Conservation (phyloP, 2,113 vertebrate genomes). For the Poecilia latipinna region DNA sequence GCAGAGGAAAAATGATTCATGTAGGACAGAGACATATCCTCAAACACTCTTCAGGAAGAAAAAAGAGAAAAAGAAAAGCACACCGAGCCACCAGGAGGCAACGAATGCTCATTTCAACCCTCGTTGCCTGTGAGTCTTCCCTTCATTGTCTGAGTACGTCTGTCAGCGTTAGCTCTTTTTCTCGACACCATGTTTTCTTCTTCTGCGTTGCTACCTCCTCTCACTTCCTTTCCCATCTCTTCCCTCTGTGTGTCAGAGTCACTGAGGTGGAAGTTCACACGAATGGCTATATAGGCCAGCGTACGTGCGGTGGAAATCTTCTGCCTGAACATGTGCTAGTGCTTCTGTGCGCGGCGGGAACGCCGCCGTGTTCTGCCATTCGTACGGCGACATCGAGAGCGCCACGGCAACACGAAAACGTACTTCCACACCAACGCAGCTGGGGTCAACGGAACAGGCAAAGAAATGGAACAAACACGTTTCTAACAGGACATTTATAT, state of each 20-base stretch:
- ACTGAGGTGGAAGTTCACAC: constrained; percentile 64
- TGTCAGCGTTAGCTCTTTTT: constrained; percentile 28
- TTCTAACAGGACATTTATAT: neutral
- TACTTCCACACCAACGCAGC: constrained; percentile 3
- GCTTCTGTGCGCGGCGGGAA: neutral
- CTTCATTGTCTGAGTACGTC: constrained; percentile 6
- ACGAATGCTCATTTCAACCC: constrained; percentile 1
- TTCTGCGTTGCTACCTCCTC: neutral
- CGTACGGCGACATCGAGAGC: constrained; percentile 12
- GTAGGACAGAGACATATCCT: constrained; percentile 37
- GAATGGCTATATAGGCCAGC: constrained; percentile 69
- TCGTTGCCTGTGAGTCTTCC: neutral
- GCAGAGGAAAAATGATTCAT: constrained; percentile 31
- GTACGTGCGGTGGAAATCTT: constrained; percentile 34
- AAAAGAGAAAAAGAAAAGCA: neutral
- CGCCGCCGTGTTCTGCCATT: constrained; percentile 18
- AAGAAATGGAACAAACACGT: constrained; percentile 7
- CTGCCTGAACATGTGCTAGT: neutral
- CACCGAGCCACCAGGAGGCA: constrained; percentile 8
- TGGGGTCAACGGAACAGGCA: constrained; percentile 17
- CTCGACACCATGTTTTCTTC: constrained; percentile 3
- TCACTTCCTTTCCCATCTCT: constrained; percentile 26
- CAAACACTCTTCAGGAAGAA: constrained; percentile 18
- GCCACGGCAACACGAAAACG: constrained; percentile 26
- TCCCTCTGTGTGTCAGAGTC: constrained; percentile 50